Evolutionary conservation across 2,888 invertebrate species (phyloP), one percentile per base, ranked within the genome.

Genomic region (Harpalus rubripes): DNA sequence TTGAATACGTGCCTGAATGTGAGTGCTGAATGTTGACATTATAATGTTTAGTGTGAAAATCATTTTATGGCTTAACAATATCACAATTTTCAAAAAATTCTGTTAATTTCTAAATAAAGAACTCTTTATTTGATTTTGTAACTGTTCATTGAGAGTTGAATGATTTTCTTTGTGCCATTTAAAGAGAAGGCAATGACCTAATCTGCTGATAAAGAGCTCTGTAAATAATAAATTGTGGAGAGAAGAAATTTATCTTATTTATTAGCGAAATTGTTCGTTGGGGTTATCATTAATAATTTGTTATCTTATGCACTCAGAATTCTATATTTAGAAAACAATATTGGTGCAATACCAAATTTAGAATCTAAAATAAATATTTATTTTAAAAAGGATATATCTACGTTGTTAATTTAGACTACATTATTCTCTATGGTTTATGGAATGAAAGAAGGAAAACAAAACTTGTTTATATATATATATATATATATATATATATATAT

Each of bases 31-130:
- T 68, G 68, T 68, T 68, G 68, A 68, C 68, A 22, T 32, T 16
- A 22, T 39, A 39, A 15, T 68, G 41, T 68, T 68, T 68, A 68
- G 68, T 68, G 68, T 68, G 68, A 68, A 68, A 68, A 68, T 68
- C 1, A 39, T 68, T 68, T 68, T 32, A 41, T 39, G n/a, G 41
- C 16, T 10, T 12, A 65, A 18, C 12, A 22, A 65, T 22, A 39
- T 32, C n/a, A 15, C 61, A 68, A 16, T 15, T 39, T 15, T 68
- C 6, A 41, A 5, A 10, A 65, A 65, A 65, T 39, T 65, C 65
- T 32, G 6, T 65, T 59, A 5, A 59, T 59, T 59, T 68, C n/a
- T 15, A 68, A 68, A 68, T 68, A 68, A 39, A 39, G 39, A 15
- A 1, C 15, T 68, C 68, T 68, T 68, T 32, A 15, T 44, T 44